Percentiles rank a stretch among this genome's conserved stretches.
These are phyloP conservation scores for Hylia prasina DNA, from an alignment of 2,113 vertebrate species.

Conservation along the genomic window DNA sequence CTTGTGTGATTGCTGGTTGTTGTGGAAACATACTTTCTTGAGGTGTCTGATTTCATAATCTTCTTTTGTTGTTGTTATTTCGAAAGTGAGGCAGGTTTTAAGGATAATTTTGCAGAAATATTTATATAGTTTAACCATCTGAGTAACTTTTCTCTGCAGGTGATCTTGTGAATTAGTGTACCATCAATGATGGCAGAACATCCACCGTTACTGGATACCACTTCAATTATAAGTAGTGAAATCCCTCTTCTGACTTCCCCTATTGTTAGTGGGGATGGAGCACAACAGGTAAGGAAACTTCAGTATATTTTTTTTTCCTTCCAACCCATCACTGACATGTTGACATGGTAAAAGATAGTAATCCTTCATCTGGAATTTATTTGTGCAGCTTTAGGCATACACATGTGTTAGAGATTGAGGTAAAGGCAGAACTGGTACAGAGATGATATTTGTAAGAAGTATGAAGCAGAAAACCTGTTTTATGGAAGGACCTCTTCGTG, in stretches of 20 bases:
- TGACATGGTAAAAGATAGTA: neutral
- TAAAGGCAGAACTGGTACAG: neutral
- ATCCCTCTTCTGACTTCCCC: slow-evolving; percentile 87
- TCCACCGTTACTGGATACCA: slow-evolving; percentile 89
- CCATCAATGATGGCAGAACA: slow-evolving; percentile 94
- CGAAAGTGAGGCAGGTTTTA: neutral
- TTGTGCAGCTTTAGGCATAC: neutral
- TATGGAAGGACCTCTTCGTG: neutral
- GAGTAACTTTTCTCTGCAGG: slow-evolving; percentile 22
- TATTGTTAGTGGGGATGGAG: slow-evolving; percentile 93
- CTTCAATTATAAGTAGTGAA: slow-evolving; percentile 90
- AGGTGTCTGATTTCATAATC: neutral
- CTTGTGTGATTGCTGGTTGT: neutral
- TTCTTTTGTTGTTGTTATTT: neutral
- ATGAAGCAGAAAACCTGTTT: neutral
- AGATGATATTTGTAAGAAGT: neutral
- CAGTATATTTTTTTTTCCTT: neutral
- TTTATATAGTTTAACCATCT: neutral
- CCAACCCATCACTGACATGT: neutral
- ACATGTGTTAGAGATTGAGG: neutral
- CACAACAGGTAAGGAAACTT: slow-evolving; percentile 88
- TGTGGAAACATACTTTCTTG: neutral
- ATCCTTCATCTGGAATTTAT: neutral
- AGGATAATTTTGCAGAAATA: neutral
- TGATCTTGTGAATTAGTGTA: slow-evolving; percentile 80